Conservation (phyloP, 53 echinoderm and acorn worm species). For the Echinarachnius parma region DNA sequence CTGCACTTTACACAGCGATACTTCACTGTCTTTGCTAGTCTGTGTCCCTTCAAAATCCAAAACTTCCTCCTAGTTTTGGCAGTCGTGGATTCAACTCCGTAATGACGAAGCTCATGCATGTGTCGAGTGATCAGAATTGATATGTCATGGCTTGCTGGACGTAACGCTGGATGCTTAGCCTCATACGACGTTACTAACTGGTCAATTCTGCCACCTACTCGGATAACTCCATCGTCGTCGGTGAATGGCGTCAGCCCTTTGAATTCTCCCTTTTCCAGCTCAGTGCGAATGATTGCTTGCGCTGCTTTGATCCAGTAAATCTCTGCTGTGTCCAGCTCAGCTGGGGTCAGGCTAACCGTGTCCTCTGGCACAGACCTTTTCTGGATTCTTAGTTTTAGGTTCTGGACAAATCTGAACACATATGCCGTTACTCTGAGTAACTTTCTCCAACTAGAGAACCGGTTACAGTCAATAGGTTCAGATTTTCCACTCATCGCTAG, state of each 20-base stretch:
- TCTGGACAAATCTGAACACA: constrained; percentile 31
- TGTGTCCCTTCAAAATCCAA: constrained; percentile 47
- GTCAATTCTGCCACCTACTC: constrained; percentile 52
- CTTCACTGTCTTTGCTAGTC: constrained; percentile 48
- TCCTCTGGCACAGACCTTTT: neutral
- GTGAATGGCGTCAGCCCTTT: constrained; percentile 33
- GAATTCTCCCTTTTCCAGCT: constrained; percentile 17
- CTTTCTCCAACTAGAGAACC: constrained; percentile 51
- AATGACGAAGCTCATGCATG: constrained; percentile 57
- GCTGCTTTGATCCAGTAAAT: constrained; percentile 20
- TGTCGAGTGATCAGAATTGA: constrained; percentile 51
- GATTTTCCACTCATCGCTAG: neutral
- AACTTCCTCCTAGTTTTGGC: constrained; percentile 47
- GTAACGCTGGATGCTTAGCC: constrained; percentile 46
- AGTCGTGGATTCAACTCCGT: constrained; percentile 58
- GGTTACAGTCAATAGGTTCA: constrained; percentile 31
- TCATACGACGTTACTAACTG: constrained; percentile 31
- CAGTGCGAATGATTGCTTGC: neutral
- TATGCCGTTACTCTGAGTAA: constrained; percentile 64
- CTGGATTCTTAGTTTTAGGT: constrained; percentile 21
- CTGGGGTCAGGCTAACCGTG: constrained; percentile 6
- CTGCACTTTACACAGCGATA: constrained; percentile 43
- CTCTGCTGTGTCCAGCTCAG: constrained; percentile 48
- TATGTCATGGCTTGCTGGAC: constrained; percentile 47
- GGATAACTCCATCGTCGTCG: constrained; percentile 41